Percentiles rank a stretch among this genome's conserved stretches.
phyloP scores from a whole-genome alignment of 2,113 vertebrate species.

The Pterocles orientalis region DNA sequence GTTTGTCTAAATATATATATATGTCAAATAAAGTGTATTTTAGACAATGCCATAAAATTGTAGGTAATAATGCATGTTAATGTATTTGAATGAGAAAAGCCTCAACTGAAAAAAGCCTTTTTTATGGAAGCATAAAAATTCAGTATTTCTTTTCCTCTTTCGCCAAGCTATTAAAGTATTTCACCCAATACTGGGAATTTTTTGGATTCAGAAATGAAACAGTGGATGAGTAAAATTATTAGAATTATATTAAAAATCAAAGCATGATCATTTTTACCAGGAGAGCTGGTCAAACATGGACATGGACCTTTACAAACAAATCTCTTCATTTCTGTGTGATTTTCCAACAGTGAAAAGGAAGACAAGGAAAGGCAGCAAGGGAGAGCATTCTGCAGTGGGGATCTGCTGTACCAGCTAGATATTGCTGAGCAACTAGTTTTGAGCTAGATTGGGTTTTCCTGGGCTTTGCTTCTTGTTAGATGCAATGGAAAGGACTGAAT shows the following conservation, averaged over 20 bases:
- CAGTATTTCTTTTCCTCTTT: not conserved
- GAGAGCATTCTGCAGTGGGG: not conserved
- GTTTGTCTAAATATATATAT: not conserved
- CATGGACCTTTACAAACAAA: not conserved
- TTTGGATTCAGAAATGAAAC: not conserved
- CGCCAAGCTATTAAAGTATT: not conserved
- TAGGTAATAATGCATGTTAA: not conserved
- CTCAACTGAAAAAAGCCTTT: not conserved
- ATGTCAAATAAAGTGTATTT: not conserved
- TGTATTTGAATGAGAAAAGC: not conserved
- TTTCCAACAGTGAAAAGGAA: not conserved
- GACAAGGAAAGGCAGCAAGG: not conserved
- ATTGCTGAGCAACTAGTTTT: not conserved
- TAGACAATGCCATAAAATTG: not conserved
- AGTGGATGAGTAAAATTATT: not conserved
- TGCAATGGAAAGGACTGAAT: not conserved
- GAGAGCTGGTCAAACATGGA: not conserved
- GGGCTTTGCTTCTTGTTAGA: not conserved
- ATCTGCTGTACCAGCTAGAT: not conserved
- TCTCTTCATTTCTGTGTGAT: not conserved
- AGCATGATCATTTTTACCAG: not conserved
- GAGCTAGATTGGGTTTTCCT: not conserved
- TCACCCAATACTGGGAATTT: not conserved
- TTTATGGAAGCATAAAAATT: not conserved
- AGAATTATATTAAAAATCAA: not conserved